Evolutionary conservation across 1,140 invertebrate species (phyloP).

Genomic region (Euura lappo): DNA sequence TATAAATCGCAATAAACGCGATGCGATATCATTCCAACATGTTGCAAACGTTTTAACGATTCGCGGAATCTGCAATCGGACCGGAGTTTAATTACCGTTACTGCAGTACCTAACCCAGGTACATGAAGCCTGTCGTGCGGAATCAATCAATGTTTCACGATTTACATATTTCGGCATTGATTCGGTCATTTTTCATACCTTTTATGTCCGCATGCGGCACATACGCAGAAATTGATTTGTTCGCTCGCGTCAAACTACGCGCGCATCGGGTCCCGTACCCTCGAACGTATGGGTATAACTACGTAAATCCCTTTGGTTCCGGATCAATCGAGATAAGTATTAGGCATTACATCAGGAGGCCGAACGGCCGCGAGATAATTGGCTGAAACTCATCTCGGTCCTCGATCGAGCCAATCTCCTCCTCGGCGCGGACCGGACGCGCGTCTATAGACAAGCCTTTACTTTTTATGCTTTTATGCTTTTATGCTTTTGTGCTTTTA

Average conservation of each 20-base stretch:
- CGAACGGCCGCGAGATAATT: conserved; percentile 2
- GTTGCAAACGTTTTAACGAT: too few species aligned
- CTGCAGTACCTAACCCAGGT: too few species aligned
- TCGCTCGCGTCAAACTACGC: neutral
- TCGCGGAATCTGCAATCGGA: too few species aligned
- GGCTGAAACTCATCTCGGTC: neutral
- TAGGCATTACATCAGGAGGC: neutral
- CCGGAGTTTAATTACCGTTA: too few species aligned
- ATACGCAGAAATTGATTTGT: neutral
- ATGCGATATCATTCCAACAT: too few species aligned
- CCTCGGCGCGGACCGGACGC: neutral
- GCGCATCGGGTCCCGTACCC: neutral
- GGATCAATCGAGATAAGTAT: conserved; percentile 7
- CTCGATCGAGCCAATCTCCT: neutral
- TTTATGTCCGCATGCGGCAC: too few species aligned
- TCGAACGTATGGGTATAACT: neutral
- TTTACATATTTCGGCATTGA: too few species aligned
- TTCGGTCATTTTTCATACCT: too few species aligned
- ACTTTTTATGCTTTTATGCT: neutral
- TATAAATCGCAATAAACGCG: too few species aligned
- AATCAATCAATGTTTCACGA: too few species aligned
- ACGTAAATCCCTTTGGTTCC: neutral
- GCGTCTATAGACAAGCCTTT: neutral
- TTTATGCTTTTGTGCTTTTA: neutral
- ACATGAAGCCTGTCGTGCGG: too few species aligned